Evolutionary conservation across 1,140 invertebrate species (phyloP), one percentile per base, ranked within the genome.

Genomic region (Drosophila erecta): DNA sequence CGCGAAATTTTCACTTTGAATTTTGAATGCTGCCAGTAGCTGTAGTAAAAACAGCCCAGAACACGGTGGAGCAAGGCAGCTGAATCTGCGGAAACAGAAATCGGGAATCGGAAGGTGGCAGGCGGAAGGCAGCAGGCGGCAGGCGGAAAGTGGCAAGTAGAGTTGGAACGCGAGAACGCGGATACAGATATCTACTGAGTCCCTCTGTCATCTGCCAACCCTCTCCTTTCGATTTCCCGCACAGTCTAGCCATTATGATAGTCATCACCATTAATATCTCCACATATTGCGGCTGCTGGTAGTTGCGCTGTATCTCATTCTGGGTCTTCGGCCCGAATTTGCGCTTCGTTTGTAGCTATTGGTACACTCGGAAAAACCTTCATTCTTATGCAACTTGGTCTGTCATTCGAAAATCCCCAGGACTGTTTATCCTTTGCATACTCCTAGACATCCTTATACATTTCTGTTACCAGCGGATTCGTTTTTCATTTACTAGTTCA

Each of bases 1-100:
- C 35, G 60, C 56, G 59, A 75, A 75, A 43, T 75, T 75, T 65
- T 75, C 72, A 66, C 71, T 75, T 75, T 75, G 71, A 75, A 75
- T 75, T 74, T 75, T 58, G 61, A 75, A 75, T 75, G 59, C 41
- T 74, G 46, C 30, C 41, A 37, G 41, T 50, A 37, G 41, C 53
- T 41, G 41, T 40, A 54, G 37, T 56, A 58, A 58, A 56, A 65
- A 49, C 59, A 62, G 35, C 4, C 15, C 41, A 12, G 12, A 38
- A 14, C 11, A 5, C 4, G 35, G 14, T 3, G 37, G 37, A 38
- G 37, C 12, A 35, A 30, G 64, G 37, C 37, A 4, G 30, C 27
- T 14, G n/a, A 24, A 51, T 27, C 46, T n/a, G 38, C 46, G 47
- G 37, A 49, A 70, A 22, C 64, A 37, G 35, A 44, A 65, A 54